Conservation (phyloP, 2,797 vertebrate genomes). For the Helicolenus hilgendorfi region DNA sequence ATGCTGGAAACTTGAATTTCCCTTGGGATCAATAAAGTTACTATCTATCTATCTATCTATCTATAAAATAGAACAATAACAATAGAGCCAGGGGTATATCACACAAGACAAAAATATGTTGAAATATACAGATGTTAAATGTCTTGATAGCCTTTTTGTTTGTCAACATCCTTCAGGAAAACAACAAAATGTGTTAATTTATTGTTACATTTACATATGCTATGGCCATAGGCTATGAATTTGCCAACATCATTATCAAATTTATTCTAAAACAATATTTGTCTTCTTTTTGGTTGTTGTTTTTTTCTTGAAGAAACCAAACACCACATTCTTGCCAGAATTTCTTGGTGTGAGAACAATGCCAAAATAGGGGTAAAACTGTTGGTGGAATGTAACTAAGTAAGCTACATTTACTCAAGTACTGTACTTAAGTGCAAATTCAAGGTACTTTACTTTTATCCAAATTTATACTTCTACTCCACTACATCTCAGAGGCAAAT, state of each 20-base stretch:
- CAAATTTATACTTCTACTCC: neutral
- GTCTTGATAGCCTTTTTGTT: neutral
- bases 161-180: neutral
- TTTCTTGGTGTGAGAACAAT: too few species aligned
- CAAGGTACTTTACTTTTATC: neutral
- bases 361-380: neutral
- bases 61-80: neutral
- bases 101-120: neutral
- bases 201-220: neutral
- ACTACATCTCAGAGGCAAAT: neutral
- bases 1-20: too few species aligned
- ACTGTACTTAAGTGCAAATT: neutral
- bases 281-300: too few species aligned
- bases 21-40: accelerated
- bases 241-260: neutral
- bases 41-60: too few species aligned
- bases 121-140: neutral
- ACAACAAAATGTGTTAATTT: neutral
- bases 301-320: too few species aligned
- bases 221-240: neutral
- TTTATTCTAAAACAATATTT: neutral
- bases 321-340: too few species aligned
- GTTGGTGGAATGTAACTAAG: neutral
- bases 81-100: neutral
- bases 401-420: neutral